A percentile compares a stretch with the other conserved stretches of the same genome.
Conservation (phyloP, 2,113 vertebrate genomes). For the Haliaeetus leucogaster region DNA sequence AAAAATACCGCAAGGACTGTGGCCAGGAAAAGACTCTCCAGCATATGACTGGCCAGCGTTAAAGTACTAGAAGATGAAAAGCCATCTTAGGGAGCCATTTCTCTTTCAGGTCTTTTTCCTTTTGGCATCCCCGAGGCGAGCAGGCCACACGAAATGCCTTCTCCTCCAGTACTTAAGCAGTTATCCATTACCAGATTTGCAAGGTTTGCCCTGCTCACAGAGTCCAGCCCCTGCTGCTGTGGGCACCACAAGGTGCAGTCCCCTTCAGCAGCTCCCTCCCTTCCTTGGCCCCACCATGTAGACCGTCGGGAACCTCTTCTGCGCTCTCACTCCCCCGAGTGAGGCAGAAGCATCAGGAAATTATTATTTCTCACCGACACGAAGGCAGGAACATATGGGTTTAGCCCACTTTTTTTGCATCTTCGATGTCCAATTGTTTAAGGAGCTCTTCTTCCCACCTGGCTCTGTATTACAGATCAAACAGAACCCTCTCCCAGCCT, state of each 20-base stretch:
- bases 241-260: background rate
- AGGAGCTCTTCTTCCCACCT: background rate
- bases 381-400: background rate
- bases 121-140: background rate
- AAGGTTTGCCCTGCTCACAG: background rate
- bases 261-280: background rate
- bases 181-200: background rate
- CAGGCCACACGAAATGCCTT: background rate
- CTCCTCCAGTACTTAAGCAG: background rate
- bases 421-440: background rate
- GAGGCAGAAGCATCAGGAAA: background rate
- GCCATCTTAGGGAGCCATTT: background rate
- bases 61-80: background rate
- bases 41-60: slow-evolving; percentile 59
- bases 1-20: background rate
- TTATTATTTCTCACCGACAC: background rate
- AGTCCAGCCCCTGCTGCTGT: background rate
- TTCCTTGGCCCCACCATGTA: accelerated
- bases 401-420: background rate
- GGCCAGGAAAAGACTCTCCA: slow-evolving; percentile 70
- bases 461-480: background rate
- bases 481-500: background rate
- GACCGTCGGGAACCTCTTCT: background rate
- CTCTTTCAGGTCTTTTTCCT: background rate
- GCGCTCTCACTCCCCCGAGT: background rate